These are phyloP conservation scores for Ramazzottius varieornatus DNA, from an alignment of 2,888 invertebrate genomes.

Conservation along the genomic window DNA sequence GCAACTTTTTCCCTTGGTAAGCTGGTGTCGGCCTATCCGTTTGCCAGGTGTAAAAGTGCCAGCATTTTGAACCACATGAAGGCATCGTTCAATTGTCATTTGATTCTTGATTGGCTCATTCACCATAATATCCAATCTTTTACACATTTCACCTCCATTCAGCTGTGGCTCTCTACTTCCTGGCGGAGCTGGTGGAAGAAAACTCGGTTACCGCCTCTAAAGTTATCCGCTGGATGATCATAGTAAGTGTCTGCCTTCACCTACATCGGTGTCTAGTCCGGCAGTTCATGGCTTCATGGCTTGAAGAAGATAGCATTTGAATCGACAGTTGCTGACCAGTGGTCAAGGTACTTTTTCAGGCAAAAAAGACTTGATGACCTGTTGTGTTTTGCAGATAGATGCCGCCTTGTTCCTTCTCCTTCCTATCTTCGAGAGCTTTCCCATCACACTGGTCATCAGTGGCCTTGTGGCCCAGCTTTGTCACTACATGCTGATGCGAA, in stretches of 20 bases:
- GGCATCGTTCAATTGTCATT: no score
- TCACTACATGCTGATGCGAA: not conserved
- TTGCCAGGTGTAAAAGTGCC: no score
- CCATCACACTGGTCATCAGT: not conserved
- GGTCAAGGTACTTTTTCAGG: not conserved
- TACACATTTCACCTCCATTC: no score
- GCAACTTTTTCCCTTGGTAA: no score
- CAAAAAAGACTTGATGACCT: no score
- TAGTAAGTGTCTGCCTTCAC: not conserved
- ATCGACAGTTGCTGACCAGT: not conserved
- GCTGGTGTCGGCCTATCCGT: no score
- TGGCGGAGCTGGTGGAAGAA: not conserved
- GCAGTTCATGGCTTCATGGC: no score
- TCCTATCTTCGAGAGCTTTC: not conserved
- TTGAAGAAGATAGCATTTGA: not conserved
- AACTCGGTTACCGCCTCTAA: not conserved
- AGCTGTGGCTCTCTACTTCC: not conserved
- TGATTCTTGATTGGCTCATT: no score
- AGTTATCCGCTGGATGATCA: not conserved
- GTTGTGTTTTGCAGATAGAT: no score
- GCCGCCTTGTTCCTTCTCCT: not conserved
- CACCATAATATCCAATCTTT: no score
- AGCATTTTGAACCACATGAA: no score
- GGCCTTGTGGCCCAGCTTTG: not conserved
- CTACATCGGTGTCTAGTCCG: no score